These are phyloP conservation scores for Aspiorhynchus laticeps DNA, from an alignment of 2,113 vertebrate species.

Conservation along the genomic window DNA sequence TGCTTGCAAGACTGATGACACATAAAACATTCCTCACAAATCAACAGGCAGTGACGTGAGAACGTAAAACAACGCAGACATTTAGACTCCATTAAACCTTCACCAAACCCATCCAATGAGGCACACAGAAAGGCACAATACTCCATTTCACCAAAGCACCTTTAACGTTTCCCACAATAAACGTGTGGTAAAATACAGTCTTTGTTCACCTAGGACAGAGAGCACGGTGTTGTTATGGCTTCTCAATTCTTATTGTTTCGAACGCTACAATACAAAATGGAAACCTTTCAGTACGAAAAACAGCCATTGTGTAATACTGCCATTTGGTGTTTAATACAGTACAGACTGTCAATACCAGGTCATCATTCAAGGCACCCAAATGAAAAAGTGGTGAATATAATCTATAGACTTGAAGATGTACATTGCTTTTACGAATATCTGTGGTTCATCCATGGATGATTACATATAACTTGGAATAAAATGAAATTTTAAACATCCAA, in stretches of 20 bases:
- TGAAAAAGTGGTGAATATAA: constrained; percentile 3
- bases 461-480: neutral
- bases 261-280: neutral
- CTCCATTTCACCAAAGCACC: constrained; percentile 32
- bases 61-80: neutral
- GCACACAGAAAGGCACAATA: constrained; percentile 36
- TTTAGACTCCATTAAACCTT: neutral
- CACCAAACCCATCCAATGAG: constrained; percentile 1
- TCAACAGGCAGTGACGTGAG: neutral
- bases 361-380: constrained; percentile 40
- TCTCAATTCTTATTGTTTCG: constrained; percentile 18
- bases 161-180: constrained; percentile 5
- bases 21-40: neutral
- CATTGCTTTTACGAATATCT: constrained; percentile 13
- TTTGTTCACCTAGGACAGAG: neutral
- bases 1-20: neutral
- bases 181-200: constrained; percentile 3
- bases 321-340: constrained; percentile 10
- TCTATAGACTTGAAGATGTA: neutral
- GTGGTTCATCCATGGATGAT: neutral
- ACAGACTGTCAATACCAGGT: neutral
- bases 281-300: neutral
- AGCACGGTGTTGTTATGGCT: constrained; percentile 3
- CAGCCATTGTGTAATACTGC: neutral
- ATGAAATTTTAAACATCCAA: constrained; percentile 3